Evolutionary conservation across 2,797 vertebrate genomes (phyloP).

Genomic region (Taenioides sp.): DNA sequence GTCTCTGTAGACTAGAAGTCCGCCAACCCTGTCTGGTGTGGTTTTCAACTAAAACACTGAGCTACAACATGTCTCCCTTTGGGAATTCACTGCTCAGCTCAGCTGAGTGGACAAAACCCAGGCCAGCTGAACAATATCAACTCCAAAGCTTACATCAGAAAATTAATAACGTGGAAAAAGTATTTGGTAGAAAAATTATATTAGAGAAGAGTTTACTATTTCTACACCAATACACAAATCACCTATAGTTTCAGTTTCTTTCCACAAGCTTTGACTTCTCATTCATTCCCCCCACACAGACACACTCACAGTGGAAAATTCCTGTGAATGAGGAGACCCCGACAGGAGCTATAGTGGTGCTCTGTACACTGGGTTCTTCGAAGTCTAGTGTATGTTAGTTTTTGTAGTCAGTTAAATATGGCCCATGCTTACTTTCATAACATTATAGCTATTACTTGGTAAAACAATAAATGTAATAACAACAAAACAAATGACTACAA

Average conservation of each 20-base stretch:
- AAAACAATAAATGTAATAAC: too few species aligned
- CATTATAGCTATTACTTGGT: neutral
- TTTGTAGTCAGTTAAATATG: conserved; percentile 7
- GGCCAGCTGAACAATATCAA: conserved; percentile 34
- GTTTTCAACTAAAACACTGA: conserved; percentile 52
- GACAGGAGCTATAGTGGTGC: conserved; percentile 34
- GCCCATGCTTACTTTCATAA: neutral
- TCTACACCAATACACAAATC: conserved; percentile 25
- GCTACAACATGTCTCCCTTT: conserved; percentile 45
- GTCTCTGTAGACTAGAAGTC: conserved; percentile 32
- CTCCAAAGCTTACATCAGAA: conserved; percentile 29
- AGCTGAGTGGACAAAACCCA: conserved; percentile 63
- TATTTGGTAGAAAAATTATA: conserved; percentile 3
- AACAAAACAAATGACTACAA: neutral
- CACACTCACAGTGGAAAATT: conserved; percentile 67
- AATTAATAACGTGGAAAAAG: conserved; percentile 16
- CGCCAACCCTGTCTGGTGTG: conserved; percentile 38
- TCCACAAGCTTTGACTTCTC: conserved; percentile 46
- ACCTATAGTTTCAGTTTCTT: conserved; percentile 38
- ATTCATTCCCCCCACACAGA: conserved; percentile 42
- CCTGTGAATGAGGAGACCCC: conserved; percentile 53
- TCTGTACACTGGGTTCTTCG: neutral
- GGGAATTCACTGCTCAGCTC: conserved; percentile 28
- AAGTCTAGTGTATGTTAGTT: conserved; percentile 2
- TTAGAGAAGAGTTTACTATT: neutral